A percentile compares a stretch with the other conserved stretches of the same genome.
Conservation (phyloP, 2,113 vertebrate species). For the Sprattus sprattus region DNA sequence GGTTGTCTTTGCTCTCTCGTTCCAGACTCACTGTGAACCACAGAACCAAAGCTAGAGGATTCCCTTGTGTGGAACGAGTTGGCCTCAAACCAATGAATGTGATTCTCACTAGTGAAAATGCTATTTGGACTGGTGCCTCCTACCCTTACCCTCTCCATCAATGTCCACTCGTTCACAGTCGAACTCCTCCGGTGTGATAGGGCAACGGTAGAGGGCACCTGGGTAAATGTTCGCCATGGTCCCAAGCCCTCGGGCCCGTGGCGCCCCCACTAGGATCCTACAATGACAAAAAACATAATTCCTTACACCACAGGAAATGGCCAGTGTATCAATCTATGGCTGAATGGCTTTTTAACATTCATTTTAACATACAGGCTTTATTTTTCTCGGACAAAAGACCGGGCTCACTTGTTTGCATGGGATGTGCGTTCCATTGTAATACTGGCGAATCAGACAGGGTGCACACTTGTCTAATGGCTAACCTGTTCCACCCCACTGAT, state of each 20-base stretch:
- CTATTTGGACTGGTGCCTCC: too few relatives aligned
- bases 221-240: conserved; percentile 75
- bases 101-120: background rate
- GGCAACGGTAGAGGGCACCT: conserved; percentile 87
- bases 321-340: background rate
- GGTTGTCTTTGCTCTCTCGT: conserved; percentile 92
- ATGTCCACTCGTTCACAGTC: conserved; percentile 88
- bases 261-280: conserved; percentile 90
- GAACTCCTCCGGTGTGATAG: conserved; percentile 78
- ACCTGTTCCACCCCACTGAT: background rate
- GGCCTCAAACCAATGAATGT: background rate
- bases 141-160: conserved; percentile 77
- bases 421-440: background rate
- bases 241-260: conserved; percentile 78
- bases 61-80: background rate
- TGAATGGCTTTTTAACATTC: background rate
- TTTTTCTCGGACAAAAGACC: background rate
- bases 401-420: background rate
- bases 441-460: background rate
- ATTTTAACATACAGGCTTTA: background rate
- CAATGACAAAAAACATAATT: conserved; percentile 15
- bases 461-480: background rate
- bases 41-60: conserved; percentile 29
- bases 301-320: background rate
- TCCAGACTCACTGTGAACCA: conserved; percentile 67